These are phyloP conservation scores for Rhizoglyphus robini DNA, from an alignment of 1,140 invertebrate species.

Conservation along the genomic window DNA sequence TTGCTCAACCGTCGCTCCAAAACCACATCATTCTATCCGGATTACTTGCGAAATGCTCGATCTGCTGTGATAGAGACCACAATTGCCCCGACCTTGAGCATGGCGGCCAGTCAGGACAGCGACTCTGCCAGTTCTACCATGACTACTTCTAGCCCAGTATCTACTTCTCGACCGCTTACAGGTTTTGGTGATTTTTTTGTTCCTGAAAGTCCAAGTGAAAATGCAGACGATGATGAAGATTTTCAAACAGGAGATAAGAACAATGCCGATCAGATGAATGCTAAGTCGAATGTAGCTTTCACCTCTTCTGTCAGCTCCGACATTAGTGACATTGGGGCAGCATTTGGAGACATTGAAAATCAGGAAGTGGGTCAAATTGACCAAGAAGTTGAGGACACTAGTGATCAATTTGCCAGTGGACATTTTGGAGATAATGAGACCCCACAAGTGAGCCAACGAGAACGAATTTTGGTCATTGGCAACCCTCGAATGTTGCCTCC, in stretches of 20 bases:
- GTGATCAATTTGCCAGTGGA: background rate
- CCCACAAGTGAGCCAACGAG: background rate
- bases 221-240: background rate
- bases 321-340: background rate
- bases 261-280: background rate
- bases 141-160: background rate
- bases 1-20: background rate
- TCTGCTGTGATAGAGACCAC: slow-evolving; percentile 1
- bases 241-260: background rate
- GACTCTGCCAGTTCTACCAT: background rate
- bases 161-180: background rate
- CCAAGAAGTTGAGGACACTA: no score
- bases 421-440: background rate
- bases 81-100: background rate
- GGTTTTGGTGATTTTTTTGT: background rate
- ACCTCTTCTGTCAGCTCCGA: background rate
- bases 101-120: background rate
- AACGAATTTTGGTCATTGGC: background rate
- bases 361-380: background rate
- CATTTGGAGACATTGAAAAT: background rate
- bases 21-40: background rate
- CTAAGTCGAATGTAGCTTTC: background rate
- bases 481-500: background rate
- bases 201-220: background rate
- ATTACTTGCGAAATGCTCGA: background rate